Percentiles rank a stretch among this genome's conserved stretches.
These are phyloP conservation scores for Caenorhabditis zanzibari DNA, from an alignment of 2,888 invertebrate species.

Conservation along the genomic window DNA sequence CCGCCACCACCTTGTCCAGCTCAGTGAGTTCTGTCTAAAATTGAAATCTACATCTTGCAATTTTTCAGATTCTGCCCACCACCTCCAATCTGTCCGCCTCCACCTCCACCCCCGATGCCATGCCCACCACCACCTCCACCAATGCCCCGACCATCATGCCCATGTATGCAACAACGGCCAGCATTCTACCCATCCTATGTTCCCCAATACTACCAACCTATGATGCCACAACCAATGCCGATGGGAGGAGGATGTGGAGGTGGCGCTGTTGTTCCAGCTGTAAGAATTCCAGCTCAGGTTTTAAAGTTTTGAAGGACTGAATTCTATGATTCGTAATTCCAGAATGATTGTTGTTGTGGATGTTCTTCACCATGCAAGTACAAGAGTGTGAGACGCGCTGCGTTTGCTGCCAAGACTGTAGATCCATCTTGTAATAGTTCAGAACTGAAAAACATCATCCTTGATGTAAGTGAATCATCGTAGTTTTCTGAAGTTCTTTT, in stretches of 20 bases:
- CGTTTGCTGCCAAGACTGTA: constrained; percentile 69
- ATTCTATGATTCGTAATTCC: neutral
- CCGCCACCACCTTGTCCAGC: constrained; percentile 77
- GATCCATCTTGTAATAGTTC: constrained; percentile 79
- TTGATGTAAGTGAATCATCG: constrained; percentile 49
- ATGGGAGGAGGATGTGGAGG: constrained; percentile 63
- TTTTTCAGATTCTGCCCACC: constrained; percentile 73
- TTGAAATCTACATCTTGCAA: too few relatives aligned
- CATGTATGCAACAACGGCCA: constrained; percentile 61
- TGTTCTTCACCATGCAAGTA: constrained; percentile 77
- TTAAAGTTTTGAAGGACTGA: neutral
- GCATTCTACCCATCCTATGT: constrained; percentile 51
- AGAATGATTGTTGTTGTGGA: constrained; percentile 83
- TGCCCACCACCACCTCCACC: constrained; percentile 70
- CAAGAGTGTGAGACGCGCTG: constrained; percentile 71
- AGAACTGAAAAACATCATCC: constrained; percentile 68
- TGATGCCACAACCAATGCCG: constrained; percentile 52
- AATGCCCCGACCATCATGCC: constrained; percentile 67
- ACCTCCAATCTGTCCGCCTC: constrained; percentile 75
- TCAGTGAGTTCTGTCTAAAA: constrained; percentile 58
- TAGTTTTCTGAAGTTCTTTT: neutral
- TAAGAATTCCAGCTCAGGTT: constrained; percentile 71
- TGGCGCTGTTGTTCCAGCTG: constrained; percentile 52
- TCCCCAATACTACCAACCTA: constrained; percentile 64
- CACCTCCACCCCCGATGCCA: constrained; percentile 74